Evolutionary conservation across 2,113 vertebrate genomes (phyloP), one percentile per base, ranked within the genome.

Genomic region (Pomatostomus ruficeps): DNA sequence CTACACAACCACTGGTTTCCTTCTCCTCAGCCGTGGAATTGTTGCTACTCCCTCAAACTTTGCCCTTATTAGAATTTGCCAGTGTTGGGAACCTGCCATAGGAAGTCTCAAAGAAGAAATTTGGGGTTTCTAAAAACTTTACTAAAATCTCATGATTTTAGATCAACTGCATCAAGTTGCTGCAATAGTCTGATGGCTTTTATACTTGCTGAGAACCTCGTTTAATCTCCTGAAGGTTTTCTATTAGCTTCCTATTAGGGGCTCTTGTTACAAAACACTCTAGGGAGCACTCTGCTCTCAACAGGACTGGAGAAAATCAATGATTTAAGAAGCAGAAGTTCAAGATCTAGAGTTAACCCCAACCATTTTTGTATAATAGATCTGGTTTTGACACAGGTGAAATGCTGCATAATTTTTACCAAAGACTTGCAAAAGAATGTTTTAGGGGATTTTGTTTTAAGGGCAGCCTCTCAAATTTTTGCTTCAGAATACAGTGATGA

Each of bases 161-260:
- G 33, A 58, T 80, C 52, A 83, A 66, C 25, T 66, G 49, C 75
- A 54, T 61, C n/a, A 24, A 29, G 33, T 15, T 20, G 12, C 59
- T 83, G 63, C 42, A 26, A 12, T 36, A 61, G 15, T 25, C 58
- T 31, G 74, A 49, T 42, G 42, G n/a, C 36, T 78, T 80, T 88
- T 77, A 33, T n/a, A 77, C 42, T 88, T 90, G 46, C 55, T 63
- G 79, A 92, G 55, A 83, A 74, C 24, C 33, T 38, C 15, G 23
- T 36, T 91, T 83, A 76, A 83, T 73, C 51, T 95, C 51, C 55
- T 90, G 72, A 58, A 94, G 55, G 46, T 80, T 95, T 90, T 71
- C 79, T 90, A 18, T 94, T 93, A 85, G 54, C 55, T 80, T 93
- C 67, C 46, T 90, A 36, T 92, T 80, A 76, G 49, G 42, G 33